phyloP scores from a whole-genome alignment of 2,113 vertebrate species.

The Bettongia penicillata region DNA sequence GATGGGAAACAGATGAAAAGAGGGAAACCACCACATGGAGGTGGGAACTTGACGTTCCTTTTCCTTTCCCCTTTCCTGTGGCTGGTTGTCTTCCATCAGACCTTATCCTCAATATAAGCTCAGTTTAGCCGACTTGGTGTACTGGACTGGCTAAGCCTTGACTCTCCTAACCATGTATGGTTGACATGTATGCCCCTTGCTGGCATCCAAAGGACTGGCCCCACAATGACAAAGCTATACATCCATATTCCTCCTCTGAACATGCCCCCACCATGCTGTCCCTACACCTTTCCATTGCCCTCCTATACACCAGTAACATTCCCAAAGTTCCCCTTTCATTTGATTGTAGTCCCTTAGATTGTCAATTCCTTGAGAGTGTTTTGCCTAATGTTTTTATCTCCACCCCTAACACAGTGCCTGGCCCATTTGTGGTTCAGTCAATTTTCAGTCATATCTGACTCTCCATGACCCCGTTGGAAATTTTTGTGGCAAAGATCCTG shows the following conservation, averaged over 20 bases:
- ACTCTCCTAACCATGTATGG: neutral
- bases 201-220: neutral
- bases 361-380: neutral
- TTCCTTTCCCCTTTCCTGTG: neutral
- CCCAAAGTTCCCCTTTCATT: neutral
- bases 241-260: neutral
- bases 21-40: neutral
- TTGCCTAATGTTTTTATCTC: neutral
- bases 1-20: no score
- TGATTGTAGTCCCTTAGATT: neutral
- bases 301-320: neutral
- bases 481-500: neutral
- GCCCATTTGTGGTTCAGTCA: no score
- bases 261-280: neutral
- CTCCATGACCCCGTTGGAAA: neutral
- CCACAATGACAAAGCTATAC: neutral
- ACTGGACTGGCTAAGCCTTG: neutral
- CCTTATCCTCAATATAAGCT: neutral
- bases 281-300: neutral
- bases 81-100: neutral
- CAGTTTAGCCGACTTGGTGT: neutral
- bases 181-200: neutral
- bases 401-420: neutral
- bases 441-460: neutral
- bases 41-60: neutral